Conservation (phyloP, 2,797 vertebrate species). For the Poeciliopsis gracilis region DNA sequence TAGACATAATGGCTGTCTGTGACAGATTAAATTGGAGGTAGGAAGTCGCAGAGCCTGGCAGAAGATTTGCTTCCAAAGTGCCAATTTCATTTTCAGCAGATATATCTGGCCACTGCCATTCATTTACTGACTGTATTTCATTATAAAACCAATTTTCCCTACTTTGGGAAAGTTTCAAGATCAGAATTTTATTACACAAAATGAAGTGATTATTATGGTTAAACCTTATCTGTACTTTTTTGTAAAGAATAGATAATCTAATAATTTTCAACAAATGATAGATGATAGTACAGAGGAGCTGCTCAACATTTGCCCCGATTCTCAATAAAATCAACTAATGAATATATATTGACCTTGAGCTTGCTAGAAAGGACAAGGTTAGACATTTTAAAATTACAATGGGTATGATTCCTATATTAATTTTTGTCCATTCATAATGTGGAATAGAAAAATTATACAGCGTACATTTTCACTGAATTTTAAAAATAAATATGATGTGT, state of each 20-base stretch:
- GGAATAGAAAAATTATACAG: not conserved
- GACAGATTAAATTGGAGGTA: slow-evolving; percentile 68
- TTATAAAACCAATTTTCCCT: slow-evolving; percentile 50
- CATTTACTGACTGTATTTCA: slow-evolving; percentile 62
- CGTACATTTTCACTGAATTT: not conserved
- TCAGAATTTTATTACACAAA: slow-evolving; percentile 11
- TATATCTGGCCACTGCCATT: slow-evolving; percentile 54
- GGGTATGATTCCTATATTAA: not conserved
- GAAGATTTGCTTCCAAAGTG: slow-evolving; percentile 44
- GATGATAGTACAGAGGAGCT: not conserved
- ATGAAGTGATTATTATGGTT: slow-evolving; percentile 19
- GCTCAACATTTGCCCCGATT: not conserved
- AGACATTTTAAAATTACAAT: too few species aligned
- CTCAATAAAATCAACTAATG: not conserved
- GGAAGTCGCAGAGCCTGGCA: slow-evolving; percentile 42
- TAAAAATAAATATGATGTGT: not conserved
- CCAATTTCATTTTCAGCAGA: slow-evolving; percentile 58
- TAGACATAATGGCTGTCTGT: slow-evolving; percentile 59
- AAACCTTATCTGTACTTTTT: not conserved
- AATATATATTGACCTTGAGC: not conserved
- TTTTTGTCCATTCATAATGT: not conserved
- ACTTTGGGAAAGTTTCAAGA: slow-evolving; percentile 57
- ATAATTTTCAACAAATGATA: not conserved
- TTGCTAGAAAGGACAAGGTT: not conserved
- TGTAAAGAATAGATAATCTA: not conserved